Evolutionary conservation across 2,888 invertebrate species (phyloP), one percentile per base, ranked within the genome.

Genomic region (Tinea trinotella): DNA sequence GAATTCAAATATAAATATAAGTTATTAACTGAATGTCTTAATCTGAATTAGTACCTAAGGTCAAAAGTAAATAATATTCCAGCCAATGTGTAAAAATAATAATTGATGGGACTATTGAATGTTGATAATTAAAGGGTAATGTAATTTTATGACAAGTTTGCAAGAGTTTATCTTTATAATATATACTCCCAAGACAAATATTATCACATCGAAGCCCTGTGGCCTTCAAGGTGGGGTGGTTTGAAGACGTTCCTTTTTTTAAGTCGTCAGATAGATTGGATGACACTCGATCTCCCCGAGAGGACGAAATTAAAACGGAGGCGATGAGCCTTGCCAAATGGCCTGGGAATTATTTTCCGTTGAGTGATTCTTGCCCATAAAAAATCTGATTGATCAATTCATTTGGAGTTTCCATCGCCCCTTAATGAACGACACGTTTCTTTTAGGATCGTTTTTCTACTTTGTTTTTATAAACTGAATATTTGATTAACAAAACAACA

Each of bases 371-470:
- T 71, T 67, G 76, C 68, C 80, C 83, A 82, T 83, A 83, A 84
- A 85, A 83, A 76, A 81, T 80, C 77, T 83, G 83, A 84, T 83
- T 83, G 85, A 85, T 85, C 85, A 85, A 85, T 85, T 83, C 82
- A 83, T 85, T 72, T 78, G 74, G 71, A 76, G 77, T 79, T 79
- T 70, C 76, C 74, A 76, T 78, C 72, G 66, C 75, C 68, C 65
- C 67, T 67, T 84, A 84, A 84, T 84, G 83, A 84, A 80, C 77
- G 76, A 80, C 75, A 75, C 78, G 79, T 71, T 74, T 40, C 67
- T 70, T 48, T 17, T 48, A 17, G 9, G 48, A 18, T 20, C 18
- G 18, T 48, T 48, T 48, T 48, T 20, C 5, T 17, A 40, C 40
- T 48, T 48, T 48, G 20, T 48, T 48, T 48, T 48, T 19, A 5